Evolutionary conservation across 2,888 invertebrate genomes (phyloP).

Genomic region (Drosophila subsilvestris): DNA sequence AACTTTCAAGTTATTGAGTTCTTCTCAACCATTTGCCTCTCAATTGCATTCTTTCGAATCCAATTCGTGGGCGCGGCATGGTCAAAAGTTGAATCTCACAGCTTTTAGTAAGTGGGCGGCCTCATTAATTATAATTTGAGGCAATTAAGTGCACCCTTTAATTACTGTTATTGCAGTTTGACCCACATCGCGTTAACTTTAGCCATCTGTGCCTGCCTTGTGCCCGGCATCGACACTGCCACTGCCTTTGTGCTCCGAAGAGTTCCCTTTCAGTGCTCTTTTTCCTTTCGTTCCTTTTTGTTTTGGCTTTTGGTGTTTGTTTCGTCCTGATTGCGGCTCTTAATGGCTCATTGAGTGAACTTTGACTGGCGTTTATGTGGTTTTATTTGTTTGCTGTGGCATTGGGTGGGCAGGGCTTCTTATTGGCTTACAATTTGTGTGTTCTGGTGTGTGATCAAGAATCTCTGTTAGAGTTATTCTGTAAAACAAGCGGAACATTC

Average conservation of each 20-base stretch:
- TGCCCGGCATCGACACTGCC: slow-evolving; percentile 29
- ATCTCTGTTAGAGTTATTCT: too few species aligned
- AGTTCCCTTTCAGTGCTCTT: background rate
- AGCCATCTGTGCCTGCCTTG: slow-evolving; percentile 18
- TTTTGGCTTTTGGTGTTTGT: slow-evolving; percentile 25
- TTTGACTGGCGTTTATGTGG: slow-evolving; percentile 41
- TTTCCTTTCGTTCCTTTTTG: slow-evolving; percentile 36
- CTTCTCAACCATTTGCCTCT: background rate
- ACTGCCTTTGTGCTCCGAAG: slow-evolving; percentile 6
- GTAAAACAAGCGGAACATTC: too few species aligned
- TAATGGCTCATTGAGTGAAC: slow-evolving; percentile 36
- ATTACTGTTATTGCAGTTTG: slow-evolving; percentile 53
- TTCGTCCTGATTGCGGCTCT: slow-evolving; percentile 10
- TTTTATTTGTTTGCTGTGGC: slow-evolving; percentile 24
- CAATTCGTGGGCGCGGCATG: slow-evolving; percentile 1
- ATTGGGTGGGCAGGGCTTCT: background rate
- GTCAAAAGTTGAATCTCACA: background rate
- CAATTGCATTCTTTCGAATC: background rate
- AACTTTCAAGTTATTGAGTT: background rate
- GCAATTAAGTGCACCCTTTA: slow-evolving; percentile 53
- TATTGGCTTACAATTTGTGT: background rate
- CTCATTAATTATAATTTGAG: slow-evolving; percentile 62
- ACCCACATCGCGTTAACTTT: slow-evolving; percentile 53
- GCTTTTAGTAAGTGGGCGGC: slow-evolving; percentile 7
- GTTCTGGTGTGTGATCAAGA: background rate